Conservation (phyloP, 2,113 vertebrate genomes). For the Astur gentilis region DNA sequence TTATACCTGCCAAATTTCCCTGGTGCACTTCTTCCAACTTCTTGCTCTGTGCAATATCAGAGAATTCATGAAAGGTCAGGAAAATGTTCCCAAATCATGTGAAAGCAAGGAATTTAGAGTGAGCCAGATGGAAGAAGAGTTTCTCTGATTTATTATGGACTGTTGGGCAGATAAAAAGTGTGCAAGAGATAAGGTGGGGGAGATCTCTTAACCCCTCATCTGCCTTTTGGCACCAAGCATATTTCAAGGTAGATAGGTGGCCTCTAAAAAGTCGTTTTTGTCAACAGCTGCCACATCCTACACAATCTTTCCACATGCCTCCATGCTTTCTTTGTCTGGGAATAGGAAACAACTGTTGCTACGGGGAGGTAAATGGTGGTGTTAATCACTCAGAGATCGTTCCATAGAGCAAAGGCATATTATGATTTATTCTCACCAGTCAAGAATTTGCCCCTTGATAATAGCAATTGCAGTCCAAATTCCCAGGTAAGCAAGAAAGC, state of each 20-base stretch:
- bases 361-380: background rate
- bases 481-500: background rate
- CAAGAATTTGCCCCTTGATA: constrained; percentile 3
- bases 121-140: constrained; percentile 55
- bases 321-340: background rate
- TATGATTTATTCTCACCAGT: constrained; percentile 4
- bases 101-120: constrained; percentile 59
- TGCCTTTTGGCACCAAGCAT: constrained; percentile 27
- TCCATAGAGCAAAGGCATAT: background rate
- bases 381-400: constrained; percentile 19
- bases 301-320: constrained; percentile 3
- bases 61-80: background rate
- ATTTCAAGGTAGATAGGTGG: constrained; percentile 58
- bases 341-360: constrained; percentile 43
- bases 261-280: constrained; percentile 30
- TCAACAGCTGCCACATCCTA: constrained; percentile 31
- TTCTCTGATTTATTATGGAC: constrained; percentile 63
- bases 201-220: constrained; percentile 63
- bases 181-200: background rate
- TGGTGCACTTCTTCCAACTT: background rate
- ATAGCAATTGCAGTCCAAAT: background rate
- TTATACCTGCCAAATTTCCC: background rate
- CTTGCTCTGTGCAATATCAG: background rate
- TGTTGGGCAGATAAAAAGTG: constrained; percentile 39
- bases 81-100: constrained; percentile 39